Percentiles rank a stretch among this genome's conserved stretches.
phyloP scores from a whole-genome alignment of 2,888 invertebrate species.

The Apamea epomidion region DNA sequence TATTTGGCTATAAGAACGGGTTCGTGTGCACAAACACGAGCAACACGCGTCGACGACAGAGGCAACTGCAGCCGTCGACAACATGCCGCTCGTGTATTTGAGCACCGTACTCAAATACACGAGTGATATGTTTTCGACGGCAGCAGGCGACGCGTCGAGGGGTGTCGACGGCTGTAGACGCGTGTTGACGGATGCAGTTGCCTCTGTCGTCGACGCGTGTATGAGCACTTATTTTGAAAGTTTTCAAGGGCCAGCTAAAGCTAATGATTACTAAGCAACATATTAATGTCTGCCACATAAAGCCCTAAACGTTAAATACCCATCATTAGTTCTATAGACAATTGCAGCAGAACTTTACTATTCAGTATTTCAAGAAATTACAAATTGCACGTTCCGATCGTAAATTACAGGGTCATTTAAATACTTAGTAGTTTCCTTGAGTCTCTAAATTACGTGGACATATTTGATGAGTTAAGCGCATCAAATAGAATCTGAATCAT shows the following conservation, averaged over 20 bases:
- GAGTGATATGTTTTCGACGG: not conserved
- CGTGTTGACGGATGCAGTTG: not conserved
- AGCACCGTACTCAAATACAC: not conserved
- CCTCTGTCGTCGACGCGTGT: not conserved
- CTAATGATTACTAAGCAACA: not conserved
- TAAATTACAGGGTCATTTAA: constrained; percentile 55
- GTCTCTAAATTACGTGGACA: constrained; percentile 42
- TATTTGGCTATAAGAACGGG: not conserved
- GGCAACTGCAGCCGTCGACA: not conserved
- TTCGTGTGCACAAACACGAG: not conserved
- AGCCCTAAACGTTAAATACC: not conserved
- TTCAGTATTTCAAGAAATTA: constrained; percentile 46
- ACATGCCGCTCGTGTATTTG: not conserved
- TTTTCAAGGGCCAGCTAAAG: not conserved
- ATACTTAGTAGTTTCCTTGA: constrained; percentile 53
- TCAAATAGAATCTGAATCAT: constrained; percentile 30
- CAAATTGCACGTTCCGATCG: constrained; percentile 38
- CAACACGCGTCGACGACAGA: not conserved
- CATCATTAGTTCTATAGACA: constrained; percentile 10
- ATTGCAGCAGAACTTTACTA: constrained; percentile 26
- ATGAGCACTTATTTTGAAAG: not conserved
- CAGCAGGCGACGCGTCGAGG: not conserved
- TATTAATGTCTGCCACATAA: not conserved
- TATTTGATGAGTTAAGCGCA: constrained; percentile 49
- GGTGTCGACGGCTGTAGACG: too few species aligned